phyloP scores from a whole-genome alignment of 1,140 invertebrate species.

The Diploscapter pachys region DNA sequence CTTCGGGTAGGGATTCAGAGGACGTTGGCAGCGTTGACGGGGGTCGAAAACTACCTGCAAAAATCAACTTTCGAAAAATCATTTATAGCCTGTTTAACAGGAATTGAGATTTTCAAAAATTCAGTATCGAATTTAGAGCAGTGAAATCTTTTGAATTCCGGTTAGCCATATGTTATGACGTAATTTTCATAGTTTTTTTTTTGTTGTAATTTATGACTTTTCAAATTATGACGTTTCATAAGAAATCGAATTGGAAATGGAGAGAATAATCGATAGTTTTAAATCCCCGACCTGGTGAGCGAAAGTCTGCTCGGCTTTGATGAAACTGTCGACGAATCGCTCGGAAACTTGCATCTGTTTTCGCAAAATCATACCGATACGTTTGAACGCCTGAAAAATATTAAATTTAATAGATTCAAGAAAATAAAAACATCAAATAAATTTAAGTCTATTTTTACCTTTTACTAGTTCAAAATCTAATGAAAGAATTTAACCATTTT shows the following conservation, averaged over 20 bases:
- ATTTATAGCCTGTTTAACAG: not conserved
- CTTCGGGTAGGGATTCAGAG: constrained; percentile 38
- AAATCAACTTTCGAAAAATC: not conserved
- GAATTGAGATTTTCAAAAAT: too few relatives aligned
- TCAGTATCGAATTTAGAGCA: too few relatives aligned
- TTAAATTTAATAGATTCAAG: too few relatives aligned
- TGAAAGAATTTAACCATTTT: constrained; percentile 28
- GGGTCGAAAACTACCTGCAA: constrained; percentile 41
- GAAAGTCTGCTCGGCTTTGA: constrained; percentile 42
- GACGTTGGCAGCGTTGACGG: constrained; percentile 32
- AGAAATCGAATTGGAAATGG: not conserved
- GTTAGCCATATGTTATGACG: too few relatives aligned
- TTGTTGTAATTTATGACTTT: too few relatives aligned
- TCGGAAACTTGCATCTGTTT: constrained; percentile 16
- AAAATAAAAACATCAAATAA: too few relatives aligned
- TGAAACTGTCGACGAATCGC: constrained; percentile 31
- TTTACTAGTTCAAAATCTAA: constrained; percentile 29
- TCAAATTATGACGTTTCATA: too few relatives aligned
- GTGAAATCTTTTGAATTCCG: too few relatives aligned
- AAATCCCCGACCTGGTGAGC: constrained; percentile 27
- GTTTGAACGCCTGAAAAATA: constrained; percentile 26
- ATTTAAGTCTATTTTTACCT: not conserved
- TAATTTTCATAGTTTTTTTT: too few relatives aligned
- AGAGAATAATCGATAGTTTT: not conserved
- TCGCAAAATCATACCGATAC: constrained; percentile 20